Evolutionary conservation across 2,113 vertebrate species (phyloP), one percentile per base, ranked within the genome.

Genomic region (Formicarius rufipectus): DNA sequence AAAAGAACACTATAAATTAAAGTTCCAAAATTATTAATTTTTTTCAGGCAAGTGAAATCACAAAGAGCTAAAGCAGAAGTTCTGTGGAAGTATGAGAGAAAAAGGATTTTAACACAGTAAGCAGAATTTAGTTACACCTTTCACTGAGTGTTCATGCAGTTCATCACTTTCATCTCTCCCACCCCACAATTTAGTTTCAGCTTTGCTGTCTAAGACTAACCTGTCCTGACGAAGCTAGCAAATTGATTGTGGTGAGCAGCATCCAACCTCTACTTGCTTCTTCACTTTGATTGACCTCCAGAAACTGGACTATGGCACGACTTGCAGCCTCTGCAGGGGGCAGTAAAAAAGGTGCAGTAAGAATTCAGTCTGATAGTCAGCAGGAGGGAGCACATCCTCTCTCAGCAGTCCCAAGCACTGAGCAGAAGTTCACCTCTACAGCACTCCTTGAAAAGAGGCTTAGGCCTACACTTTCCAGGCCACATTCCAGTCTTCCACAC

Each of bases 281-380:
- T 97, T 99, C 99, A 52, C 99, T 99, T 98, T 99, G 99, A 98
- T 99, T 99, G 96, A 99, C 98, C 98, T 99, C 99, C 97, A 99
- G 97, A 93, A 99, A 99, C 79, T 99, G 99, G 94, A 99, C 99
- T 63, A 99, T 99, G 95, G 99, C 99, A 95, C 99, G 98, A 97
- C 99, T 99, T 84, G 99, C 99, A 68, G 99, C 99, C 97, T 99
- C 99, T 99, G 97, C 13, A 71, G 12, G n/a, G 39, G 13, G 12
- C 10, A 79, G 30, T 52, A 44, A 82, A 77, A 87, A 47, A 75
- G 87, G 88, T 37, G 12, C 56, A 59, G 12, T 75, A 89, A 60
- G 30, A 80, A 96, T 60, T 79, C 85, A 53, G 10, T 39, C 23
- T 18, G 8, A 40, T 4, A 23, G 14, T 13, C 47, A 58, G 58